A percentile compares a stretch with the other conserved stretches of the same genome.
Evolutionary conservation across 37 sponge, comb jelly and placozoan species (phyloP).

Genomic region (Oopsacas minuta): DNA sequence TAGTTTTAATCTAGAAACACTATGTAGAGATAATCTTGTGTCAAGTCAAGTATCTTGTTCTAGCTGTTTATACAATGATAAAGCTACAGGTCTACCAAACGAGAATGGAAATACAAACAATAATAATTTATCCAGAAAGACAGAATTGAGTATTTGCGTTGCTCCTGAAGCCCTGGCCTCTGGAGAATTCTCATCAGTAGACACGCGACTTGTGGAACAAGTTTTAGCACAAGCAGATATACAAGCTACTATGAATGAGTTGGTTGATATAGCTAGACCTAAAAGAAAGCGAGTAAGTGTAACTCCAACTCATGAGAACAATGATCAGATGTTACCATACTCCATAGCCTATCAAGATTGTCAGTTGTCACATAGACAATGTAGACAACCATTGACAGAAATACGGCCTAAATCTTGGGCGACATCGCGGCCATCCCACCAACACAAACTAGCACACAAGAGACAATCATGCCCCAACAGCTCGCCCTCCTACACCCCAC

Average conservation of each 20-base stretch:
- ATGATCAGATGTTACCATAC: background rate
- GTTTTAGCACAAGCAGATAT: background rate
- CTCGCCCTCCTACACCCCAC: background rate
- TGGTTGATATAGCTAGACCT: background rate
- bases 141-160: background rate
- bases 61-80: background rate
- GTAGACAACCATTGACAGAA: background rate
- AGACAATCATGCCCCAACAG: background rate
- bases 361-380: too few relatives aligned
- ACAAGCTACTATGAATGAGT: background rate
- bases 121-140: background rate
- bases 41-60: background rate
- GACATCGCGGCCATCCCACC: background rate
- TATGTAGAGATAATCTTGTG: background rate
- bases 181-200: background rate
- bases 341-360: background rate
- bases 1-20: background rate
- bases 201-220: background rate
- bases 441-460: conserved; percentile 14
- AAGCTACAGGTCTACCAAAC: background rate
- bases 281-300: background rate
- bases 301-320: background rate
- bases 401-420: conserved; percentile 8
- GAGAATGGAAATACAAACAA: conserved; percentile 5
- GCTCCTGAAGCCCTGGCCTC: background rate